These are phyloP conservation scores for Astreopora myriophthalma DNA, from an alignment of 64 coral and sea anemone species.

Conservation along the genomic window DNA sequence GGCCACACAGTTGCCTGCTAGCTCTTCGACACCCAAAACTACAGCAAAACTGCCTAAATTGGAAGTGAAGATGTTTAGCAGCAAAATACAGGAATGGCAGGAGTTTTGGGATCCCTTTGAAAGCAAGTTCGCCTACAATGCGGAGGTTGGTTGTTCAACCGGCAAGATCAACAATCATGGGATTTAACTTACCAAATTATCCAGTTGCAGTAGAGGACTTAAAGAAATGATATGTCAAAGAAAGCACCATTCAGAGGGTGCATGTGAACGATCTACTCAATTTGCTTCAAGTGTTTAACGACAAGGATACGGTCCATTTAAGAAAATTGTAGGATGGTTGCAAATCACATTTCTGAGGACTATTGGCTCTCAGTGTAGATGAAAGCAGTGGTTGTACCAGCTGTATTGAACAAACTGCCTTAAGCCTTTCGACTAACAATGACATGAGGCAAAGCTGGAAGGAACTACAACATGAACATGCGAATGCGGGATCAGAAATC, in stretches of 20 bases:
- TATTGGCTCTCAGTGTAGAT: background rate
- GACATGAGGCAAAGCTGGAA: background rate
- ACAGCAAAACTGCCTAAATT: slow-evolving; percentile 54
- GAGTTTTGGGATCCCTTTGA: slow-evolving; percentile 62
- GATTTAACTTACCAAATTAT: slow-evolving; percentile 12
- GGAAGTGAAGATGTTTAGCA: slow-evolving; percentile 25
- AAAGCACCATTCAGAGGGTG: background rate
- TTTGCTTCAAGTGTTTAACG: background rate
- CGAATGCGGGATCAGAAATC: background rate
- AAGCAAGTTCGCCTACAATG: background rate
- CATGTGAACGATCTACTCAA: slow-evolving; percentile 4
- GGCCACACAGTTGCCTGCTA: too few species aligned
- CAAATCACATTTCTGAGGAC: background rate
- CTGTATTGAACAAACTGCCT: slow-evolving; percentile 11
- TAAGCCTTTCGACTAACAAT: slow-evolving; percentile 18
- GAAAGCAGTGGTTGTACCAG: background rate
- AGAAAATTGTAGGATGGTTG: background rate
- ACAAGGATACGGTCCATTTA: background rate
- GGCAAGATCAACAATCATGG: background rate
- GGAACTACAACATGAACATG: slow-evolving; percentile 10
- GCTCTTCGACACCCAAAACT: too few species aligned
- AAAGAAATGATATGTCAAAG: slow-evolving; percentile 34
- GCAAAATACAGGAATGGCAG: slow-evolving; percentile 15
- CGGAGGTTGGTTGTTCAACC: background rate
- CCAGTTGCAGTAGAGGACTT: background rate